phyloP scores from a whole-genome alignment of 2,888 invertebrate genomes.

The Germaria angustata region DNA sequence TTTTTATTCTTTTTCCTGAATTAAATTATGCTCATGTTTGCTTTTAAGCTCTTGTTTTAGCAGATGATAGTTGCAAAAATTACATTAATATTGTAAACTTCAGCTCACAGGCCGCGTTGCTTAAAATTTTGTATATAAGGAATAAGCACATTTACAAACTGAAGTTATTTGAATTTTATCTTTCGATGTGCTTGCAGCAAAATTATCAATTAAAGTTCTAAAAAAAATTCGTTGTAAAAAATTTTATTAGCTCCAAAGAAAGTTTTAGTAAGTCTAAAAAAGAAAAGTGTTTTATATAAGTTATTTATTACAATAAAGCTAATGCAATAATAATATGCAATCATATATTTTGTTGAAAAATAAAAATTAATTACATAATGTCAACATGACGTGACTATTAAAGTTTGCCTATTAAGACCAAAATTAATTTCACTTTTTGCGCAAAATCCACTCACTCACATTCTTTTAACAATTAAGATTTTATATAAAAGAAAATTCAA shows the following conservation, averaged over 20 bases:
- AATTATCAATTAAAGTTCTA: slow-evolving; percentile 10
- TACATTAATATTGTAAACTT: slow-evolving; percentile 11
- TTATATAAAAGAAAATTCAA: slow-evolving; percentile 18
- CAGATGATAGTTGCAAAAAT: slow-evolving; percentile 1
- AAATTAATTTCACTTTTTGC: slow-evolving; percentile 34
- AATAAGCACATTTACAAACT: slow-evolving; percentile 69
- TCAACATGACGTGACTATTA: background rate
- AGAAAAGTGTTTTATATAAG: background rate
- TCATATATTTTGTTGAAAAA: slow-evolving; percentile 31
- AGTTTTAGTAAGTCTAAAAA: slow-evolving; percentile 24
- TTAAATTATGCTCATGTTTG: slow-evolving; percentile 20
- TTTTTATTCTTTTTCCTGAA: slow-evolving; percentile 5
- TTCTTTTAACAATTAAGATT: background rate
- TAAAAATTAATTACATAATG: background rate
- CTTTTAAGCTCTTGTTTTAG: background rate
- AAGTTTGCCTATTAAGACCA: background rate
- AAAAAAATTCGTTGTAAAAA: background rate
- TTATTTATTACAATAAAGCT: background rate
- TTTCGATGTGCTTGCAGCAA: slow-evolving; percentile 59
- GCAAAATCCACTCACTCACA: background rate
- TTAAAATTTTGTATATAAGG: slow-evolving; percentile 70
- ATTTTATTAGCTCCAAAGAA: background rate
- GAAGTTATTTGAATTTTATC: slow-evolving; percentile 71
- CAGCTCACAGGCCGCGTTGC: background rate
- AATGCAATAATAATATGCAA: background rate